Evolutionary conservation across 2,888 invertebrate species (phyloP).

Genomic region (Latrodectus hesperus): DNA sequence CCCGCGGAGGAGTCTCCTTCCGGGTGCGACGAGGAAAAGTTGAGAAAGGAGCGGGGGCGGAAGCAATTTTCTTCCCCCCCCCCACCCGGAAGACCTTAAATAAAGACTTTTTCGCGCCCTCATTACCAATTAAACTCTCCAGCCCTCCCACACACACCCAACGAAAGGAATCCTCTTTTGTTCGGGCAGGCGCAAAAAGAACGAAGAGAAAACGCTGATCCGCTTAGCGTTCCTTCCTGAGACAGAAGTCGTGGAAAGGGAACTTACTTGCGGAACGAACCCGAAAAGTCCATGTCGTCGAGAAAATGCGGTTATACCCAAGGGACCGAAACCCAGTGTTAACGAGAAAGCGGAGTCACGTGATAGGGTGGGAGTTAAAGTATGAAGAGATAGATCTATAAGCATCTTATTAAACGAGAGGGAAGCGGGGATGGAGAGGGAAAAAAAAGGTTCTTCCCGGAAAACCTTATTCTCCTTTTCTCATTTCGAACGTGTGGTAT

Average conservation of each 20-base stretch:
- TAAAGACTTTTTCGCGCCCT: constrained; percentile 39
- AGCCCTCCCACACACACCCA: background rate
- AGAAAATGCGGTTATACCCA: constrained; percentile 46
- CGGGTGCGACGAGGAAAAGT: background rate
- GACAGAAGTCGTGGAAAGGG: constrained; percentile 4
- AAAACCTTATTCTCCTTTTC: constrained; percentile 27
- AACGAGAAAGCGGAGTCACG: constrained; percentile 19
- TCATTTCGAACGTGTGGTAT: constrained; percentile 63
- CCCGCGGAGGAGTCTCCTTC: constrained; percentile 16
- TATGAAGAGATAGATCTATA: constrained; percentile 34
- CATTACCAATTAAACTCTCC: constrained; percentile 57
- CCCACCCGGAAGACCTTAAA: background rate
- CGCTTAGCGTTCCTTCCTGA: constrained; percentile 29
- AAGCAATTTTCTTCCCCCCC: background rate
- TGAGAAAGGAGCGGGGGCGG: background rate
- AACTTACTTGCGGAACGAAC: background rate
- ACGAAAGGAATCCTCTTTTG: constrained; percentile 22
- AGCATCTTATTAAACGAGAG: constrained; percentile 56
- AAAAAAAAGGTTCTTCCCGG: constrained; percentile 16
- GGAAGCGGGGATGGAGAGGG: background rate
- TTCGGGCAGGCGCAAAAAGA: constrained; percentile 16
- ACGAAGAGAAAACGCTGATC: constrained; percentile 14
- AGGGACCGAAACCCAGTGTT: constrained; percentile 33
- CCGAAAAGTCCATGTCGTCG: constrained; percentile 26
- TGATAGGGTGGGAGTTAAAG: constrained; percentile 13